Base-by-base conservation (phyloP, 2,113 vertebrate genomes). In the Syngnathus scovelli region DNA sequence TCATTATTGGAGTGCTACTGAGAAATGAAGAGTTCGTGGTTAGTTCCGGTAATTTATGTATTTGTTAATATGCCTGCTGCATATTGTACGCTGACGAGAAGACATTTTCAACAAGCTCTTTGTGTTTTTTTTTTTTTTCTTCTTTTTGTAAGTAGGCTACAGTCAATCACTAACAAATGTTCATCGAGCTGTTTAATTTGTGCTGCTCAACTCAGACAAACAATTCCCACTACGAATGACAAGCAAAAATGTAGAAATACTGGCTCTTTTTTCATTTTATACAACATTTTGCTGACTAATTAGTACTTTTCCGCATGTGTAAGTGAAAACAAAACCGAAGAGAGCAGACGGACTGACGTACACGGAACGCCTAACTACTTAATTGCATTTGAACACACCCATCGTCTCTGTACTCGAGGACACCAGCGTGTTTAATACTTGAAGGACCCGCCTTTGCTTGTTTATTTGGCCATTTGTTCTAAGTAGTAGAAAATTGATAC, bases 391-490 rank as follows among this genome's bases (percentile, higher is more conserved):
- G 37, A 61, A 27, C 39, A 43, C n/a, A 23, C 38, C 13, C n/a
- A 15, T n/a, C 3, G 39, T 62, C 41, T 46, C 81, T 69, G 81
- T 83, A 80, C 18, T 82, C 79, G 80, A 86, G 83, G 70, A 61
- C 79, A 89, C 76, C 79, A 80, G 79, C 75, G 65, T 13, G 59
- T 68, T 78, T 83, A 82, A 81, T 84, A 85, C 82, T 83, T 83
- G 81, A 89, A 89, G 89, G 86, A 87, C 85, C 87, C 72, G 78
- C 88, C 89, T 88, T 86, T 87, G 87, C 73, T 83, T 87, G 87
- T 74, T 83, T 86, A 86, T 75, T 81, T 86, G 81, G 84, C 85
- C 76, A 86, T 88, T 87, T 83, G 80, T 85, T 88, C 81, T 75
- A 78, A 80, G 68, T 80, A 83, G 82, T 78, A 85, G 77, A 86